Evolutionary conservation across 1,140 invertebrate genomes (phyloP).

Genomic region (Brachionus koreanus): DNA sequence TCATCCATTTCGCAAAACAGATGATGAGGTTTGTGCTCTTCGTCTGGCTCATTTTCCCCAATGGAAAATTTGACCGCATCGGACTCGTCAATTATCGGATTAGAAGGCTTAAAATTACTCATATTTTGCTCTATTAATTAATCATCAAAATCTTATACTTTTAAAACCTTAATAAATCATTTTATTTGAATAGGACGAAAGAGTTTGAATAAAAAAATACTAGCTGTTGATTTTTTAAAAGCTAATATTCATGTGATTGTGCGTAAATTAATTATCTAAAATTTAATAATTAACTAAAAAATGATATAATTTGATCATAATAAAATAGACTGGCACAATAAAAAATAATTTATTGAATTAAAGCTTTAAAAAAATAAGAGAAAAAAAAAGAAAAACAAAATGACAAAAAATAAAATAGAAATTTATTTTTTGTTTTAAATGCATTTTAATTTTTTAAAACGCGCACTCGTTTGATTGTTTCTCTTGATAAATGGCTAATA

Average conservation of each 20-base stretch:
- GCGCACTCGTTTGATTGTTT: neutral
- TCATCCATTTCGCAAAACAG: constrained; percentile 44
- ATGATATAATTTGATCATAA: too few relatives aligned
- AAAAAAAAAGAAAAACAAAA: neutral
- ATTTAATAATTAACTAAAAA: too few relatives aligned
- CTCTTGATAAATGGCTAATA: neutral
- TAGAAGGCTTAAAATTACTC: neutral
- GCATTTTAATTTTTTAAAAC: neutral
- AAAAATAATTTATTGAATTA: neutral
- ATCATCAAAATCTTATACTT: neutral
- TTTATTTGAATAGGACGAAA: neutral
- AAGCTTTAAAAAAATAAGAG: neutral
- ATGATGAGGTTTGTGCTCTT: constrained; percentile 37
- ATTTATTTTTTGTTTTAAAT: neutral
- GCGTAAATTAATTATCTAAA: neutral
- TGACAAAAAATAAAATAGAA: neutral
- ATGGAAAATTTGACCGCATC: constrained; percentile 24
- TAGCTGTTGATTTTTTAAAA: neutral
- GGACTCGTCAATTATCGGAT: neutral
- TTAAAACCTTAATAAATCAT: neutral
- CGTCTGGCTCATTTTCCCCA: constrained; percentile 20
- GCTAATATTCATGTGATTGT: neutral
- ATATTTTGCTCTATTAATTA: neutral
- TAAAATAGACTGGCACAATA: neutral
- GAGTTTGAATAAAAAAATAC: neutral